phyloP scores from a whole-genome alignment of 2,888 invertebrate genomes.

The Sympetrum striolatum region DNA sequence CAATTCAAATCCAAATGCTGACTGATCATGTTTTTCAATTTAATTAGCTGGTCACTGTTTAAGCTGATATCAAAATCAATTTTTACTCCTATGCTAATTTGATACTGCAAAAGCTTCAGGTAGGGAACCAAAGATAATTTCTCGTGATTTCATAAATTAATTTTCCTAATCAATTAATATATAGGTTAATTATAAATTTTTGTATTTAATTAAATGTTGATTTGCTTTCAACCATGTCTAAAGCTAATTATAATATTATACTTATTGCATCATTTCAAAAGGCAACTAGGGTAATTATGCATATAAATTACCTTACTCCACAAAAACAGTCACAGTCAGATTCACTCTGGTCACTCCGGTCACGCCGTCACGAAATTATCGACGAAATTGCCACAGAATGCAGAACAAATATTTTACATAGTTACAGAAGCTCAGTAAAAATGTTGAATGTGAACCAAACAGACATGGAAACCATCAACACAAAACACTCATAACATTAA shows the following conservation, averaged over 20 bases:
- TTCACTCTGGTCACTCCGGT: no score
- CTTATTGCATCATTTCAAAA: slow-evolving; percentile 44
- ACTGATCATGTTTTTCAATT: not conserved
- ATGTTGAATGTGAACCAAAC: no score
- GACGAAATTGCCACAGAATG: no score
- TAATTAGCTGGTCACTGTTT: not conserved
- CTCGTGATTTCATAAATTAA: not conserved
- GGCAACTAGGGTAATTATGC: slow-evolving; percentile 46
- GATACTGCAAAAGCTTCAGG: not conserved
- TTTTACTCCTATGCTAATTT: slow-evolving; percentile 6
- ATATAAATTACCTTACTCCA: slow-evolving; percentile 44
- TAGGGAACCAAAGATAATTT: slow-evolving; percentile 9
- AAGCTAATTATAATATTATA: slow-evolving; percentile 14
- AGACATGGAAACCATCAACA: no score
- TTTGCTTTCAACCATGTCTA: slow-evolving; percentile 27
- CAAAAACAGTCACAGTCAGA: slow-evolving; percentile 44
- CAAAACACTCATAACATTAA: no score
- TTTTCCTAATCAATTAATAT: not conserved
- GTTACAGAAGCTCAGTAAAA: no score
- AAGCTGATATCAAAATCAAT: slow-evolving; percentile 19
- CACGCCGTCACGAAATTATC: no score
- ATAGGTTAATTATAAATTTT: not conserved
- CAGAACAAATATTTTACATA: no score
- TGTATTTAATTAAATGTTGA: not conserved
- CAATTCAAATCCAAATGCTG: not conserved